Evolutionary conservation across 1,140 invertebrate genomes (phyloP), one percentile per base, ranked within the genome.

Genomic region (Diuraphis noxia): DNA sequence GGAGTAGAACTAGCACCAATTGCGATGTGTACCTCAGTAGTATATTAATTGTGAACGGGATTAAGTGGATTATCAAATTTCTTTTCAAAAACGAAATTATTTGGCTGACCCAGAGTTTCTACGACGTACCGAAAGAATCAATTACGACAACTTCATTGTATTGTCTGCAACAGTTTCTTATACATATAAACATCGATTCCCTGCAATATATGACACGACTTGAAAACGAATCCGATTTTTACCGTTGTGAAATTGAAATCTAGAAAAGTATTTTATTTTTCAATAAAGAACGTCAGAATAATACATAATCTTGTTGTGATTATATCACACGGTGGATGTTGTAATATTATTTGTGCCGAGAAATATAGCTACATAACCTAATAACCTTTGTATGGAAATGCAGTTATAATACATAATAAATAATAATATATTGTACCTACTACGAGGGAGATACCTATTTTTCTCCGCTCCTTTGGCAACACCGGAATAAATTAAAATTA

Each of bases 261-360:
- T 34, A 72, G n/a, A 72, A 72, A 72, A n/a, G 30, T 72, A 72
- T 72, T n/a, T 72, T 72, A 72, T 72, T 72, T 72, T 72, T 72
- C 30, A 17, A 72, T n/a, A 72, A 72, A n/a, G n/a, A n/a, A 72
- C 56, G 5, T 17, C 30, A 23, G 56, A 72, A 72, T 72, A 72
- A 63, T n/a, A 63, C 56, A 63, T 63, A n/a, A 13, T 63, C 30
- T 72, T 17, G 56, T 72, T 72, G 17, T 72, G 56, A 72, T n/a
- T n/a, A n/a, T 72, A 34, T 72, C 56, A 13, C 13, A 21, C 10
- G 52, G 30, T 30, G 52, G 9, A 6, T n/a, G 30, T n/a, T 72
- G 6, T 17, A 72, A 72, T n/a, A 72, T n/a, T 23, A n/a, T 72
- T 17, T 72, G 56, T 13, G 19, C 5, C 3, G 30, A 4, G 30